Conservation (phyloP, 2,888 invertebrate genomes). For the Sesia bembeciformis region DNA sequence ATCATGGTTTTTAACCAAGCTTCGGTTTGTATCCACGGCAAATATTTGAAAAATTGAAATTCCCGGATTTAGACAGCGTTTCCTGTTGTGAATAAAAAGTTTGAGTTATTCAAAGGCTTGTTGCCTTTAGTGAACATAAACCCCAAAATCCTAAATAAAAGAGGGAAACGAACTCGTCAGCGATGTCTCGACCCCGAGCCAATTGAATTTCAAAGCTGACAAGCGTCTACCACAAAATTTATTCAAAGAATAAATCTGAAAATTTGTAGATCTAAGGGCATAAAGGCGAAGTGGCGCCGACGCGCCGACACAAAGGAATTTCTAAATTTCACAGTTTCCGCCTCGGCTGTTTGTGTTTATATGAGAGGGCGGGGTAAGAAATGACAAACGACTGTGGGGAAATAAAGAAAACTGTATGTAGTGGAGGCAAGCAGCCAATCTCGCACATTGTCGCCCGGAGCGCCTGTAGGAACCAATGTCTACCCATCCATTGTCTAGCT, state of each 20-base stretch:
- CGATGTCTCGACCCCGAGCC: constrained; percentile 66
- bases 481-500: background rate
- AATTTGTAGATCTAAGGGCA: constrained; percentile 73
- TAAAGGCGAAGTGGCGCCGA: constrained; percentile 66
- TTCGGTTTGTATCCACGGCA: background rate
- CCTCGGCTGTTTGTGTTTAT: constrained; percentile 68
- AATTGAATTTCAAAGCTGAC: constrained; percentile 74
- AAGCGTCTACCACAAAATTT: constrained; percentile 70
- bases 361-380: constrained; percentile 58
- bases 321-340: constrained; percentile 74
- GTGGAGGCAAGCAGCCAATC: constrained; percentile 24
- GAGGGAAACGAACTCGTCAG: constrained; percentile 55
- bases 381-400: constrained; percentile 62
- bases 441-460: constrained; percentile 22
- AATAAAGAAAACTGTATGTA: constrained; percentile 21
- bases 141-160: constrained; percentile 44
- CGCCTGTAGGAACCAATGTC: background rate
- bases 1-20: too few species aligned
- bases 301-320: constrained; percentile 70
- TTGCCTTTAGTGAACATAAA: constrained; percentile 29
- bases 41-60: constrained; percentile 1
- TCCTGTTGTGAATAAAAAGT: constrained; percentile 14
- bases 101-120: constrained; percentile 25
- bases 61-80: constrained; percentile 4
- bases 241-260: constrained; percentile 75